Conservation (phyloP, 2,113 vertebrate genomes). For the Sinocyclocheilus anophthalmus region DNA sequence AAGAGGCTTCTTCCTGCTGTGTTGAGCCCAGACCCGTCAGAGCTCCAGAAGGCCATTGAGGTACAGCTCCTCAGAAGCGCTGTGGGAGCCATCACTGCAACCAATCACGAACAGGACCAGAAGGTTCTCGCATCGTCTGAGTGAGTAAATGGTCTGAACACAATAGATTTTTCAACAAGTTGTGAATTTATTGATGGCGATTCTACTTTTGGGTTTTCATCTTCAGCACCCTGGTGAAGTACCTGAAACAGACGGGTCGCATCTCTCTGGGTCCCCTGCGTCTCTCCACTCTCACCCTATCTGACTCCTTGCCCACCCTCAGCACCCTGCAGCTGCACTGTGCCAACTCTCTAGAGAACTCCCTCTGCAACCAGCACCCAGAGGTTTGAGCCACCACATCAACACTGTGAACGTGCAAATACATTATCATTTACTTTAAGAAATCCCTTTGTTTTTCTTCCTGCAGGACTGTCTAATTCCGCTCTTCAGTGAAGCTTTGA, state of each 20-base stretch:
- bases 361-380: constrained; percentile 84
- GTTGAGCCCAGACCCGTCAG: constrained; percentile 92
- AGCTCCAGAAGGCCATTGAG: constrained; percentile 97
- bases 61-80: constrained; percentile 93
- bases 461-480: constrained; percentile 91
- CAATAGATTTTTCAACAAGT: not conserved
- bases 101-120: constrained; percentile 85
- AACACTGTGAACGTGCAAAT: not conserved
- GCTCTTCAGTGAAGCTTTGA: constrained; percentile 89
- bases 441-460: constrained; percentile 22
- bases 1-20: constrained; percentile 92
- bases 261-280: constrained; percentile 90
- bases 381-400: constrained; percentile 71
- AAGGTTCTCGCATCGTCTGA: constrained; percentile 83
- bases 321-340: constrained; percentile 92
- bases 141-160: constrained; percentile 73
- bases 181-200: not conserved
- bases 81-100: constrained; percentile 82
- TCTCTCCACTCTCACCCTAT: constrained; percentile 88
- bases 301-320: constrained; percentile 85
- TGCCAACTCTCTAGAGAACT: constrained; percentile 87
- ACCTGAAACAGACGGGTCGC: constrained; percentile 92
- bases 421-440: too few relatives aligned
- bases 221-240: constrained; percentile 84
- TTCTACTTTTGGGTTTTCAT: not conserved